Base-by-base conservation (phyloP, 2,113 vertebrate genomes). In the Microcebus tavaratra region DNA sequence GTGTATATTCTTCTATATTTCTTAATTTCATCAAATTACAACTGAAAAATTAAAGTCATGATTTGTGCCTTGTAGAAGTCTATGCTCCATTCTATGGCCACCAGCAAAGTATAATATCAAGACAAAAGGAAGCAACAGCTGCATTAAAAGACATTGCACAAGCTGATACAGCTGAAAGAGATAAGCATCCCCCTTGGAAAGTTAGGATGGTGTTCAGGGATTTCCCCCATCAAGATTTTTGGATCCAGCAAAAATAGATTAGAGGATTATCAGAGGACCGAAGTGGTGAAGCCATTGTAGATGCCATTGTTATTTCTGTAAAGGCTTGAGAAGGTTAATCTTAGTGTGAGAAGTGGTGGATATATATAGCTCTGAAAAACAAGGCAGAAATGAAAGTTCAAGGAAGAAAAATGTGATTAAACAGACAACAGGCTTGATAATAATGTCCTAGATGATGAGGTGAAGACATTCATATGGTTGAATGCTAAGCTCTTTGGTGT, bases 1-100 rank as follows among this genome's bases (percentile, higher is more conserved):
- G 98, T 53, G 95, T 99, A 2, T 99, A 99, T 98, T 99, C 99
- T 0, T 67, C 99, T 67, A 98, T 99, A 80, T 94, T 99, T 68
- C 91, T 99, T 99, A 53, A 99, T 97, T 65, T 97, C 99, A 27
- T 98, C 99, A 85, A 99, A 99, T 98, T 99, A 99, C 98, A 99
- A 99, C 98, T 98, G 86, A 87, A 99, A 99, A 97, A 99, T 99
- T 99, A 99, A 97, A 99, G 99, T 1, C 99, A 99, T 65, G 99
- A 98, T 79, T 96, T 99, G 92, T 99, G 99, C 99, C 99, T 99
- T 0, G 95, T 99, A 25, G 99, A 99, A 98, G 99, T 99, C 97
- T 99, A 99, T 9, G 99, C 99, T 95, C 99, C 99, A 34, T 99
- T 99, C 99, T 99, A 99, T 98, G 99, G 99, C 48, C 99, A 99